These are phyloP conservation scores for Diaperis boleti DNA, from an alignment of 2,888 invertebrate genomes.

Conservation along the genomic window DNA sequence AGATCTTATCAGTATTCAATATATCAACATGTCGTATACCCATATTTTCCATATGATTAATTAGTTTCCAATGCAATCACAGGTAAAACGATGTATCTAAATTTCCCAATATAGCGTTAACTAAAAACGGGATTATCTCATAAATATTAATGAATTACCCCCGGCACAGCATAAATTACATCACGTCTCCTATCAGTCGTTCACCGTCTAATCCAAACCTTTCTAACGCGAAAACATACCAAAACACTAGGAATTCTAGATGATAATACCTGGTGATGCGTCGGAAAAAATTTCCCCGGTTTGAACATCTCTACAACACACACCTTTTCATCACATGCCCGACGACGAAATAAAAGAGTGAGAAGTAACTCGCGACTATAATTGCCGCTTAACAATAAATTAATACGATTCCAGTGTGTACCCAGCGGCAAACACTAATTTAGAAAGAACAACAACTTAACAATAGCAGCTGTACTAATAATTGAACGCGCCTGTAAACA, in stretches of 20 bases:
- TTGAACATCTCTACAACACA: conserved; percentile 39
- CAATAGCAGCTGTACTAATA: conserved; percentile 27
- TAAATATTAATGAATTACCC: not conserved
- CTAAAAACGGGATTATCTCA: too few relatives aligned
- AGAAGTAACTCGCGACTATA: conserved; percentile 6
- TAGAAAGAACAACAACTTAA: conserved; percentile 28
- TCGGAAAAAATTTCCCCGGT: conserved; percentile 36
- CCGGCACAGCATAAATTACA: conserved; percentile 4
- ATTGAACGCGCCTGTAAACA: not conserved
- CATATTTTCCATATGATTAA: too few relatives aligned
- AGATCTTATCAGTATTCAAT: too few relatives aligned
- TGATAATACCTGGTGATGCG: conserved; percentile 36
- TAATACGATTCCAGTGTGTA: conserved; percentile 28
- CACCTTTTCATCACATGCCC: conserved; percentile 11
- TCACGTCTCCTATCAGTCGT: conserved; percentile 15
- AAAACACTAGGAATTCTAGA: not conserved
- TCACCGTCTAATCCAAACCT: conserved; percentile 18
- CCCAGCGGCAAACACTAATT: conserved; percentile 38
- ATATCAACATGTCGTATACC: too few relatives aligned
- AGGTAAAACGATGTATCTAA: too few relatives aligned
- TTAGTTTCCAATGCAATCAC: too few relatives aligned
- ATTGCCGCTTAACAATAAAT: conserved; percentile 35
- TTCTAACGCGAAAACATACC: conserved; percentile 2
- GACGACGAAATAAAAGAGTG: conserved; percentile 17
- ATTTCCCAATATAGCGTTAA: too few relatives aligned